Percentiles rank a stretch among this genome's conserved stretches.
Conservation (phyloP, 2,797 vertebrate species). For the Distichodus sexfasciatus region DNA sequence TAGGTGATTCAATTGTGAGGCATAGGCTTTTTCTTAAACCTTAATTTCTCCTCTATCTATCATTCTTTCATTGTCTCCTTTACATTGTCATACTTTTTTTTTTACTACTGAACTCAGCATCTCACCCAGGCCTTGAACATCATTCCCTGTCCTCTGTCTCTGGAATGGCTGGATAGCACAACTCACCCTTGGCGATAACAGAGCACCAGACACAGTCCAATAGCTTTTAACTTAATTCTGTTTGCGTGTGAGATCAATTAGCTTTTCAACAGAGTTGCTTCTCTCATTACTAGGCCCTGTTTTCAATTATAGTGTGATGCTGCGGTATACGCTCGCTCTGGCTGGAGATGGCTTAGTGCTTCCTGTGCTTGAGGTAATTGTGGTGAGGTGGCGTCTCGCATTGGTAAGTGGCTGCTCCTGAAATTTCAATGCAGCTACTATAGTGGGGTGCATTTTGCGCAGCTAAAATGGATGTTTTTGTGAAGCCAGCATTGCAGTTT, state of each 20-base stretch:
- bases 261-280: slow-evolving; percentile 75
- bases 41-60: slow-evolving; percentile 26
- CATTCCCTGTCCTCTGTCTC: slow-evolving; percentile 14
- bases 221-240: slow-evolving; percentile 71
- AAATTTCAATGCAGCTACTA: slow-evolving; percentile 16
- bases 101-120: slow-evolving; percentile 14
- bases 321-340: slow-evolving; percentile 33
- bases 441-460: slow-evolving; percentile 5
- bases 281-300: slow-evolving; percentile 73
- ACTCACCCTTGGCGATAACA: slow-evolving; percentile 42
- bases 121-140: slow-evolving; percentile 27
- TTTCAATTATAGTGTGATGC: slow-evolving; percentile 72
- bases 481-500: background rate
- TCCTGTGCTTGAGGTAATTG: slow-evolving; percentile 25
- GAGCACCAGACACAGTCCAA: slow-evolving; percentile 50
- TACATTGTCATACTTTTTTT: background rate
- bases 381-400: slow-evolving; percentile 25
- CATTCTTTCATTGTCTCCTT: background rate
- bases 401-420: slow-evolving; percentile 33
- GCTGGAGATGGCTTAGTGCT: slow-evolving; percentile 31
- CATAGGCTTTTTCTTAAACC: slow-evolving; percentile 35
- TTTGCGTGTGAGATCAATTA: slow-evolving; percentile 78
- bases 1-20: slow-evolving; percentile 56
- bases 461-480: slow-evolving; percentile 24
- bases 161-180: slow-evolving; percentile 29